Conservation (phyloP, 2,888 invertebrate species). For the Diaphora mendica region DNA sequence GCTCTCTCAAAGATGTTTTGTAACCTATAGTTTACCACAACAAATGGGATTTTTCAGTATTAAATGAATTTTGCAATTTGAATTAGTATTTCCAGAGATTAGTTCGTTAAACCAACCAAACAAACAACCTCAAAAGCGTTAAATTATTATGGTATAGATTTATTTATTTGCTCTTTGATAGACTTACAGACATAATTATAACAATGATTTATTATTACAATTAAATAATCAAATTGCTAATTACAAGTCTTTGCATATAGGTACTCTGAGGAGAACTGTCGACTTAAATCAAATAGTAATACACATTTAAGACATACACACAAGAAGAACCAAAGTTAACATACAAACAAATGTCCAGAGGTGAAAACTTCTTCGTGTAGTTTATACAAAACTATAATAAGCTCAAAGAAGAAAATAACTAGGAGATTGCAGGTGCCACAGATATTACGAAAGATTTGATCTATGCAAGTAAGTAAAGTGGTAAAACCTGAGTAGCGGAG, state of each 20-base stretch:
- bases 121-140: background rate
- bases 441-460: background rate
- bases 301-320: no score
- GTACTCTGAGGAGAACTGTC: no score
- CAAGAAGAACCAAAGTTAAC: background rate
- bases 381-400: background rate
- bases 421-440: background rate
- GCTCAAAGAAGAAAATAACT: background rate
- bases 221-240: no score
- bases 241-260: no score
- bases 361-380: background rate
- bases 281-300: no score
- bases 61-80: background rate
- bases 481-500: background rate
- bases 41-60: no score
- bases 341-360: background rate
- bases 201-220: no score
- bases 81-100: no score
- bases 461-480: background rate
- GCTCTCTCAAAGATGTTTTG: background rate
- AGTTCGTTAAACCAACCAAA: no score
- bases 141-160: background rate
- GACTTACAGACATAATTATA: no score
- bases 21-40: background rate
- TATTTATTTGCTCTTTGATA: background rate